Base-by-base conservation (phyloP, 2,113 vertebrate species). In the Leiothrix lutea region DNA sequence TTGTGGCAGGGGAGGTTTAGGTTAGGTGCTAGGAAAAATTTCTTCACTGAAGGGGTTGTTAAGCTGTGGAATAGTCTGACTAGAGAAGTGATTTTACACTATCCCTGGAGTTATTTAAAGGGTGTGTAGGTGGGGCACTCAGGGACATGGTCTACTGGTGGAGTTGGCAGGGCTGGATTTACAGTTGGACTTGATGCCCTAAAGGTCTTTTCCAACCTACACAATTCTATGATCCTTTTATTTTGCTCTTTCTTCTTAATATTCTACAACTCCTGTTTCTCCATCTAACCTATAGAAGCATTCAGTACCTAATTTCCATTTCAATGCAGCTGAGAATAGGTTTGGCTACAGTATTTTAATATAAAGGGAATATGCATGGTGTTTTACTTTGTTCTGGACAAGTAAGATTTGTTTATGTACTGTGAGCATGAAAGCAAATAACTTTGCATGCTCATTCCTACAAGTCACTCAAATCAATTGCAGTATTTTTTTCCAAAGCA, bases 61-160 rank as follows among this genome's bases (percentile, higher is more conserved):
- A 24, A n/a, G 12, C 26, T 38, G 12, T 48, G 45, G 24, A 54
- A 33, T 7, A 72, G 18, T 24, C 33, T 80, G 21, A 33, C 33
- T 25, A 45, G 35, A 25, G 28, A 60, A 58, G 40, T n/a, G 28
- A 23, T 50, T 14, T 71, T 40, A 5, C 12, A 5, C 22, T 44
- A 1, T 70, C 14, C 15, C 14, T 47, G 40, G 12, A 14, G 7
- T 5, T 24, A 11, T 56, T 65, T 70, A 33, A 53, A 73, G 72
- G 17, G 28, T 0, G 0, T 8, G 17, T 64, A 58, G 21, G 12
- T 6, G 3, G 28, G 7, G 3, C 5, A 4, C 11, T 19, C 11
- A 31, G 21, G 8, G 6, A 28, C 18, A 4, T 21, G 26, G 18
- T 44, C 36, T 28, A 33, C 24, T 44, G 50, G 35, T 53, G 13